Percentiles rank a stretch among this genome's conserved stretches.
phyloP scores from a whole-genome alignment of 1,140 invertebrate species.

The Dermatophagoides farinae region DNA sequence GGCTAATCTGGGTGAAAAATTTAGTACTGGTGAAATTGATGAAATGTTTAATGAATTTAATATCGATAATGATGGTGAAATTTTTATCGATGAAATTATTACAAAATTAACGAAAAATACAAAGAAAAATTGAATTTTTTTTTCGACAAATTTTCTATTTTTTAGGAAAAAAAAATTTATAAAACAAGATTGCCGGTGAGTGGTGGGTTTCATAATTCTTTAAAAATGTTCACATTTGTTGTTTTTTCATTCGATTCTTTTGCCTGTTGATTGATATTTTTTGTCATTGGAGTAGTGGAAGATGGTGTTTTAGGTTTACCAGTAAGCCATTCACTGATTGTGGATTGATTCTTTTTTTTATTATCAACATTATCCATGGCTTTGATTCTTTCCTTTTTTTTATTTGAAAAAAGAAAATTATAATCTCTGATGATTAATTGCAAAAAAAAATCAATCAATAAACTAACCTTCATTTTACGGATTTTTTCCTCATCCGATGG shows the following conservation, averaged over 20 bases:
- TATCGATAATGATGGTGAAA: slow-evolving; percentile 30
- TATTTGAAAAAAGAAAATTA: not conserved
- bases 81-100: slow-evolving; percentile 27
- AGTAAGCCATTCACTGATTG: too few species aligned
- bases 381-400: not conserved
- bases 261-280: not conserved
- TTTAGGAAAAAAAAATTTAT: too few species aligned
- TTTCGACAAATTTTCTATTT: too few species aligned
- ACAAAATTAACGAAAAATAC: slow-evolving; percentile 16
- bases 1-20: slow-evolving; percentile 32
- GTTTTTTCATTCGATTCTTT: not conserved
- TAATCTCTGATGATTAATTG: not conserved
- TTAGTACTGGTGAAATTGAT: slow-evolving; percentile 30
- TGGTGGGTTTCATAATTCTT: not conserved
- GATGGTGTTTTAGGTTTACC: too few species aligned
- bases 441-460: too few species aligned
- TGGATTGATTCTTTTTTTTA: too few species aligned
- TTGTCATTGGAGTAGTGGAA: too few species aligned
- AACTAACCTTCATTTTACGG: slow-evolving; percentile 2
- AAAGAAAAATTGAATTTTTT: not conserved
- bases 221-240: not conserved
- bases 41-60: slow-evolving; percentile 29
- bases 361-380: too few species aligned
- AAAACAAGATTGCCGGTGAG: too few species aligned
- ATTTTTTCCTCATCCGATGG: slow-evolving; percentile 3